Percentiles rank a stretch among this genome's conserved stretches.
Conservation (phyloP, 2,113 vertebrate genomes). For the Chaetodon auriga region DNA sequence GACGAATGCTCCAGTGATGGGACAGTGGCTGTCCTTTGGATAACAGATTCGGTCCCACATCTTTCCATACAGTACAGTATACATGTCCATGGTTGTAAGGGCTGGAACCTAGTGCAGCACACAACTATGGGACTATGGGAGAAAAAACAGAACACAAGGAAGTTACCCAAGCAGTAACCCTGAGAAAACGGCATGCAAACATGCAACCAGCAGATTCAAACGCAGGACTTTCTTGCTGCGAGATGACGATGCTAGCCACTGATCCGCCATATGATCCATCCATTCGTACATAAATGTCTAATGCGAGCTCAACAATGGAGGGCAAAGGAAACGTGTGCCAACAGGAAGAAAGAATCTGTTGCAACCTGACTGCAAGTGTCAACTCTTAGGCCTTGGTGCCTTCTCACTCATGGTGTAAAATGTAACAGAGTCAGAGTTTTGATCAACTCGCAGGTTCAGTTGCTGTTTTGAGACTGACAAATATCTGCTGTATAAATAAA, state of each 20-base stretch:
- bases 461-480: not conserved
- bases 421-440: conserved; percentile 4
- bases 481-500: conserved; percentile 2
- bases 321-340: not conserved
- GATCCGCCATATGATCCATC: not conserved
- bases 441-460: not conserved
- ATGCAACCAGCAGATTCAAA: not conserved
- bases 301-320: not conserved
- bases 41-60: not conserved
- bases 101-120: not conserved
- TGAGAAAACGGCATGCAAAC: not conserved
- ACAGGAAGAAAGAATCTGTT: not conserved
- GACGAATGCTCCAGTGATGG: not conserved
- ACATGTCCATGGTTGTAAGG: not conserved
- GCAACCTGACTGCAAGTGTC: not conserved
- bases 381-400: not conserved
- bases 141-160: not conserved
- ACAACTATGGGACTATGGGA: too few species aligned
- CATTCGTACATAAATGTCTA: not conserved
- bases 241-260: not conserved
- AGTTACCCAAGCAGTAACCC: not conserved
- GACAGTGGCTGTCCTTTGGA: not conserved
- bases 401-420: not conserved
- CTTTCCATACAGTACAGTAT: not conserved
- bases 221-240: not conserved